Base-by-base conservation (phyloP, 1,140 invertebrate species). In the Phymastichus coffea region DNA sequence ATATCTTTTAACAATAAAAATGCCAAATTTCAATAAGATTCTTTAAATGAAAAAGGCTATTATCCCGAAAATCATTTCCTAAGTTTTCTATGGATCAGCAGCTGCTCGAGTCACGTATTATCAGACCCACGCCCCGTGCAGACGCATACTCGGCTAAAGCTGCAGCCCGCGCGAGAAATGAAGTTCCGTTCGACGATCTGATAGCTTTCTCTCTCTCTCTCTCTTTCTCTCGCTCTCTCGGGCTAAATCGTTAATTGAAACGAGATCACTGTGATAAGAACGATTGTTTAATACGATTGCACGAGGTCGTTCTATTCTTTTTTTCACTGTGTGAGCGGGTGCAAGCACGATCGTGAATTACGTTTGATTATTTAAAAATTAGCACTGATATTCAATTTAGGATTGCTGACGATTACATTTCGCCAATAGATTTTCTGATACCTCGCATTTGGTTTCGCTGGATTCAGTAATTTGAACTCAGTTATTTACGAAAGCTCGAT, bases 191-290 rank as follows among this genome's bases (percentile, higher is more conserved):
- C 38, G 48, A 23, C 30, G 48, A 51, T 51, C 19, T 20, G 30
- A 51, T 51, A n/a, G n/a, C 48, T 51, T 8, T 4, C 19, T 35
- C 28, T 9, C 47, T 14, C 3, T 20, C 30, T 37, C 3, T 22
- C 47, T 19, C 46, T 47, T 9, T 26, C 44, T 49, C 30, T 15
- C 47, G 6, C 9, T 17, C n/a, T 53, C 6, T 37, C 19, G 12
- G 33, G 35, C n/a, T 17, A 53, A 41, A 38, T 53, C 37, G 49
- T 53, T 41, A 53, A 53, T 53, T 53, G 37, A 53, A 46, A 47
- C 41, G 41, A 40, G 44, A 57, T 57, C 25, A 46, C 33, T 6
- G 26, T 35, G 46, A 41, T 49, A 47, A 49, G 46, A 28, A 40
- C 47, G 56, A 40, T 49, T 48, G 30, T 22, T 53, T 41, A 43